A percentile compares a stretch with the other conserved stretches of the same genome.
phyloP scores from a whole-genome alignment of 2,113 vertebrate species.

The Oxyura jamaicensis region DNA sequence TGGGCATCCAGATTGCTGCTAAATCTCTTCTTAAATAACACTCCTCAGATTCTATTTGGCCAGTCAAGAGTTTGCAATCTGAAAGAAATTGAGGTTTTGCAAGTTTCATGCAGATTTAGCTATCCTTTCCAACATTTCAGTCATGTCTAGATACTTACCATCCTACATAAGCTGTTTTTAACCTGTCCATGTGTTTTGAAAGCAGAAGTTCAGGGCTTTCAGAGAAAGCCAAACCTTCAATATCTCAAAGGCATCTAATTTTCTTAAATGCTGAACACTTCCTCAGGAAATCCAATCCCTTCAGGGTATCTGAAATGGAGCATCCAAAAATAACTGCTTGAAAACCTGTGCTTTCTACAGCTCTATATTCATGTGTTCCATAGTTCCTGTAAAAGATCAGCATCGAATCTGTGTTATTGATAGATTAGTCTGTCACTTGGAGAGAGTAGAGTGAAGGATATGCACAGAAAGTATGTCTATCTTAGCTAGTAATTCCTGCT shows the following conservation, averaged over 20 bases:
- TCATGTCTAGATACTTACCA: not conserved
- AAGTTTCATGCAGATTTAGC: not conserved
- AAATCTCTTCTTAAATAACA: not conserved
- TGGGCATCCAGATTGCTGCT: not conserved
- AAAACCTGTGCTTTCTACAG: not conserved
- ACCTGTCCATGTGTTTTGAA: not conserved
- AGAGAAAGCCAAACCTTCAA: not conserved
- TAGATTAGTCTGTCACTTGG: not conserved
- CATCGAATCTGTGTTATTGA: not conserved
- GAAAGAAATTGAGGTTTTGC: not conserved
- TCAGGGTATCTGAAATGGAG: not conserved
- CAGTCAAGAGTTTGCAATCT: not conserved
- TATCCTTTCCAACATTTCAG: not conserved
- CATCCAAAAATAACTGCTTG: not conserved
- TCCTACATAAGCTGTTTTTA: not conserved
- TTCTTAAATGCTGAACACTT: not conserved
- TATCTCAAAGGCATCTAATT: not conserved
- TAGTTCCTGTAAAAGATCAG: not conserved
- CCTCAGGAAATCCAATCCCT: slow-evolving; percentile 34
- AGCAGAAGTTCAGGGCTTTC: not conserved
- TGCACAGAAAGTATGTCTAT: not conserved
- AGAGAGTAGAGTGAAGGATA: not conserved
- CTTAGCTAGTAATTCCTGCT: not conserved
- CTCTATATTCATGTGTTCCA: not conserved
- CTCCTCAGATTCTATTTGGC: not conserved